Evolutionary conservation across 2,113 vertebrate species (phyloP).

Genomic region (Fregata magnificens): DNA sequence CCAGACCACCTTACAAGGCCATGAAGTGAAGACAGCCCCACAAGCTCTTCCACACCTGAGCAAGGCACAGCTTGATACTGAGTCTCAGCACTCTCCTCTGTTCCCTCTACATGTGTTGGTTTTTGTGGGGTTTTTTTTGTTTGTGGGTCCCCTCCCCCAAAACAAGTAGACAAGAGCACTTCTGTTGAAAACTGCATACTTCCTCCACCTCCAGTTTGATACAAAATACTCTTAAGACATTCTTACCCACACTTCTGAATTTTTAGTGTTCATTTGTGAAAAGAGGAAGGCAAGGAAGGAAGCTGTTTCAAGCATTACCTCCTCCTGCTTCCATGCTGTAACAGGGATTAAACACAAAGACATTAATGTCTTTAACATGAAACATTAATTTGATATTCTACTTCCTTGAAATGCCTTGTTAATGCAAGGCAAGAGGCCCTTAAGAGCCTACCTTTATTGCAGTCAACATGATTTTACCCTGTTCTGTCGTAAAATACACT

Average conservation of each 20-base stretch:
- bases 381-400: conserved; percentile 72
- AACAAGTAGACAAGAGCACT: not conserved
- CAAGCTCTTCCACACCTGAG: not conserved
- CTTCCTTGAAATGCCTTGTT: conserved; percentile 70
- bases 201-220: not conserved
- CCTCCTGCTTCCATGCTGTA: conserved; percentile 55
- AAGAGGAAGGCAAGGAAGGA: conserved; percentile 7
- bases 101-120: not conserved
- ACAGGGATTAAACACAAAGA: conserved; percentile 65
- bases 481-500: conserved; percentile 21
- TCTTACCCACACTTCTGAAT: not conserved
- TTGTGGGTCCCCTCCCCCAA: not conserved
- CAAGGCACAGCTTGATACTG: not conserved
- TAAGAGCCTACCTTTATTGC: conserved; percentile 47
- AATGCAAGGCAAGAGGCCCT: conserved; percentile 54
- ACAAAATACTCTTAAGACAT: not conserved
- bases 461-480: conserved; percentile 34
- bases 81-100: not conserved
- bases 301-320: conserved; percentile 58
- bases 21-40: not conserved
- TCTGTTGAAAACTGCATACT: not conserved
- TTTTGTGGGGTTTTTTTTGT: not conserved
- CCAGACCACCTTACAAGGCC: not conserved
- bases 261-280: not conserved
- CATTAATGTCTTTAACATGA: conserved; percentile 74